phyloP scores from a whole-genome alignment of 2,797 vertebrate genomes.

The Cirrhinus molitorella region DNA sequence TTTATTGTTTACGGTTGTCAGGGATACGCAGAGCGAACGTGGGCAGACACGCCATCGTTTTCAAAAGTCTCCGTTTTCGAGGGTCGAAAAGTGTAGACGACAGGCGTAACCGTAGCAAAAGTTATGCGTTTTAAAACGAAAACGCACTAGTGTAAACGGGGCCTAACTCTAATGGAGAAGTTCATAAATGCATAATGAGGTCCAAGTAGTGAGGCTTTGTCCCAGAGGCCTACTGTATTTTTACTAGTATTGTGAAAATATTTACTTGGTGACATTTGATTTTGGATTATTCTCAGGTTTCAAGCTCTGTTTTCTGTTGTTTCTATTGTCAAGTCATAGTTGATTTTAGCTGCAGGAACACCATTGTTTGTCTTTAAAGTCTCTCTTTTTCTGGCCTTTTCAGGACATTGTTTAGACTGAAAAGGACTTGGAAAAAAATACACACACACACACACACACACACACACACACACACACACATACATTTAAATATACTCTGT shows the following conservation, averaged over 20 bases:
- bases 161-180: not conserved
- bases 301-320: not conserved
- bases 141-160: too few species aligned
- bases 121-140: too few species aligned
- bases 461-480: too few species aligned
- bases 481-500: not conserved
- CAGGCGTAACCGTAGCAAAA: too few species aligned
- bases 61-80: too few species aligned
- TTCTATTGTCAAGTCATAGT: not conserved
- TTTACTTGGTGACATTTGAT: not conserved
- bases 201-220: not conserved
- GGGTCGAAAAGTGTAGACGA: too few species aligned
- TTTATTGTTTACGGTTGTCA: too few species aligned
- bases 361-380: not conserved
- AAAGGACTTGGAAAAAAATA: not conserved
- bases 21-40: too few species aligned
- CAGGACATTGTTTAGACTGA: slow-evolving; percentile 8
- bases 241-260: not conserved
- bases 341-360: not conserved
- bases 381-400: not conserved
- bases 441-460: too few species aligned
- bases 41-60: too few species aligned
- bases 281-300: not conserved
- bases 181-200: not conserved
- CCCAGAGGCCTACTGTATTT: not conserved